These are phyloP conservation scores for Scaptomyza tumidula DNA, from an alignment of 2,888 invertebrate species.

Conservation along the genomic window DNA sequence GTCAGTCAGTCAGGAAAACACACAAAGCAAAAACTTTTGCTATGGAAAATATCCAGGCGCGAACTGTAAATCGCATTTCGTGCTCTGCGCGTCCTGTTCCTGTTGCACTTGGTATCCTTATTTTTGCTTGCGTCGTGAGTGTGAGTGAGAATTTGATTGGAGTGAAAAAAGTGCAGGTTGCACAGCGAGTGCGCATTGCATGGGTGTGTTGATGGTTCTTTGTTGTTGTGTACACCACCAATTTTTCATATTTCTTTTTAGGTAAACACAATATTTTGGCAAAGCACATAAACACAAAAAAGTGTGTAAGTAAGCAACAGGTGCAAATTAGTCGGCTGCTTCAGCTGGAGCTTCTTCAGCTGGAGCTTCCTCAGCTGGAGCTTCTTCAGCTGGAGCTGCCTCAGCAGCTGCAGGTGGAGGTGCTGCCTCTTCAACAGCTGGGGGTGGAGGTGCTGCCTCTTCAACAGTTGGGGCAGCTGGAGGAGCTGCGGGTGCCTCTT, in stretches of 20 bases:
- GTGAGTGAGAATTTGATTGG: slow-evolving; percentile 34
- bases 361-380: slow-evolving; percentile 3
- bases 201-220: background rate
- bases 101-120: slow-evolving; percentile 13
- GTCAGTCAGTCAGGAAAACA: slow-evolving; percentile 4
- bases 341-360: no score
- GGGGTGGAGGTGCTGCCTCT: no score
- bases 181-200: slow-evolving; percentile 50
- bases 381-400: background rate
- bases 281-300: slow-evolving; percentile 30
- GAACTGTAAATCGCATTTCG: slow-evolving; percentile 27
- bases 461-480: background rate
- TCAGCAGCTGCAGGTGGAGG: background rate
- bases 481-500: background rate
- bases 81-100: slow-evolving; percentile 42
- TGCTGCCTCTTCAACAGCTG: slow-evolving; percentile 1
- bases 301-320: slow-evolving; percentile 47
- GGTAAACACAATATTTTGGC: slow-evolving; percentile 42
- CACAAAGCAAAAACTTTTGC: slow-evolving; percentile 10
- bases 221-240: slow-evolving; percentile 38
- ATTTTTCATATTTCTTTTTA: slow-evolving; percentile 34
- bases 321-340: slow-evolving; percentile 37
- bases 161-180: slow-evolving; percentile 52
- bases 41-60: slow-evolving; percentile 31
- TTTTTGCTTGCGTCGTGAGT: slow-evolving; percentile 18